Percentiles rank a stretch among this genome's conserved stretches.
Conservation (phyloP, 1,140 invertebrate genomes). For the Cephus cinctus region DNA sequence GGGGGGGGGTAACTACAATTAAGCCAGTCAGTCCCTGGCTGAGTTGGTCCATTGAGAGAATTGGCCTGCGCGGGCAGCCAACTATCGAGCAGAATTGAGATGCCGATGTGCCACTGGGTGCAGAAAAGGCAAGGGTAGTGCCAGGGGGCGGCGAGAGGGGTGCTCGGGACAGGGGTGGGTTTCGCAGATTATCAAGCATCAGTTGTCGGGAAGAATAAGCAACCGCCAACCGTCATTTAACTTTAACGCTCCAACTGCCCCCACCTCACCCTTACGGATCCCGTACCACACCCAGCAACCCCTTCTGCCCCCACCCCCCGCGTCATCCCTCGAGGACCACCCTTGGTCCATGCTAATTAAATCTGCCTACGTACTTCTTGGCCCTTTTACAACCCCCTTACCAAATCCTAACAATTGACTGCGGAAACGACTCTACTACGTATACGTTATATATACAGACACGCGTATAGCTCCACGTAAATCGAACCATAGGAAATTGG, state of each 20-base stretch:
- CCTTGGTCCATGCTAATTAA: constrained; percentile 55
- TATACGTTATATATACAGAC: too few relatives aligned
- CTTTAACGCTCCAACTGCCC: constrained; percentile 57
- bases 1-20: constrained; percentile 51
- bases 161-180: constrained; percentile 23
- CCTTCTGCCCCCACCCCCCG: constrained; percentile 6
- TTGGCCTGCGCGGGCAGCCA: constrained; percentile 48
- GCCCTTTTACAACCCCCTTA: too few relatives aligned
- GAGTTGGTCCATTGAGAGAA: constrained; percentile 56
- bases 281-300: constrained; percentile 2
- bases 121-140: neutral
- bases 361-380: constrained; percentile 48
- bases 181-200: constrained; percentile 57
- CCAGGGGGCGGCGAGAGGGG: constrained; percentile 24
- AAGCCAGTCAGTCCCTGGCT: constrained; percentile 50
- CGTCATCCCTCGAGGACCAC: constrained; percentile 45
- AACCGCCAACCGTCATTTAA: constrained; percentile 58
- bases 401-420: too few relatives aligned
- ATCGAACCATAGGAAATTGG: too few relatives aligned
- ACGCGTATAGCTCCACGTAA: too few relatives aligned
- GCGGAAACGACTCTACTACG: too few relatives aligned
- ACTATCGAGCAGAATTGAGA: constrained; percentile 47
- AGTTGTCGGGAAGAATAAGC: constrained; percentile 57
- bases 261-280: constrained; percentile 24
- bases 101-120: too few relatives aligned